Evolutionary conservation across 2,888 invertebrate genomes (phyloP).

Genomic region (Lepas anatifera): DNA sequence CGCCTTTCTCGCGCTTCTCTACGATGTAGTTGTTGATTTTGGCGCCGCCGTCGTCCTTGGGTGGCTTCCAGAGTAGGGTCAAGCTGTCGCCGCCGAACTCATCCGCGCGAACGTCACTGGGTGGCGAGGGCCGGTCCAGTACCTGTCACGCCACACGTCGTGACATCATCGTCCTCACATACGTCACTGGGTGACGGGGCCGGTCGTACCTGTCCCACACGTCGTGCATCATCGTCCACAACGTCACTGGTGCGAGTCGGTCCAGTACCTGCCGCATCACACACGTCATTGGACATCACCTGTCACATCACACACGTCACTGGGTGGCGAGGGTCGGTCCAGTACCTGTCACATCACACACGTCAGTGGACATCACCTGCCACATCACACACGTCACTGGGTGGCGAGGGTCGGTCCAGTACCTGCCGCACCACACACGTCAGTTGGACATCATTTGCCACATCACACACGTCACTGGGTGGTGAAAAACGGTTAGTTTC

Average conservation of each 20-base stretch:
- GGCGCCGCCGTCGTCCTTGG: conserved; percentile 91
- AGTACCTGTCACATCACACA: conserved; percentile 50
- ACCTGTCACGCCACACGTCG: conserved; percentile 44
- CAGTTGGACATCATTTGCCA: no score
- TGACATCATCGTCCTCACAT: not conserved
- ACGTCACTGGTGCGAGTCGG: conserved; percentile 73
- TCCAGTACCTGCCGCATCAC: no score
- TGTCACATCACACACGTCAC: conserved; percentile 79
- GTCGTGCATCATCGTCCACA: no score
- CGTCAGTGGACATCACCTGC: not conserved
- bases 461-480: conserved; percentile 80
- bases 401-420: no score
- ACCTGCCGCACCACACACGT: no score
- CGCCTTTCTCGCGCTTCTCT: conserved; percentile 78
- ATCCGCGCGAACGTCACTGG: conserved; percentile 80
- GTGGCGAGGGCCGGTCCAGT: conserved; percentile 78
- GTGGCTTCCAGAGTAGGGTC: conserved; percentile 91
- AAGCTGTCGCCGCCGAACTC: conserved; percentile 92
- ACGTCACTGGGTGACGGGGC: not conserved
- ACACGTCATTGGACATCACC: no score
- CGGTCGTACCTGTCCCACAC: no score
- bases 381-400: not conserved
- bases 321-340: conserved; percentile 80
- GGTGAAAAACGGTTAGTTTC: conserved; percentile 58
- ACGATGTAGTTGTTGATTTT: conserved; percentile 91